phyloP scores from a whole-genome alignment of 2,888 invertebrate species.

The Meta bourneti region DNA sequence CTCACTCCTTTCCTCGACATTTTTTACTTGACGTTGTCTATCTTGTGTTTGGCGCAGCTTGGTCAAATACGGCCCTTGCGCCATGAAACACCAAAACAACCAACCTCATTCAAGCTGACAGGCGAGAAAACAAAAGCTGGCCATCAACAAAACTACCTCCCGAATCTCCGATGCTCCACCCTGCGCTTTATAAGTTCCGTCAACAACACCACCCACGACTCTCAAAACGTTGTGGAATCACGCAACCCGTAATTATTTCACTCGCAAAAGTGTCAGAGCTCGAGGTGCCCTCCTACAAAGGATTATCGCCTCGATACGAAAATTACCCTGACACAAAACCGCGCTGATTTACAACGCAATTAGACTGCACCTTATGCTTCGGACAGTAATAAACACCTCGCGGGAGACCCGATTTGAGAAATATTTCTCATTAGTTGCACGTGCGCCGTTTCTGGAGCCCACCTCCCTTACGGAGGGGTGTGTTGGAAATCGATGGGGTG shows the following conservation, averaged over 20 bases:
- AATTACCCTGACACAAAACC: constrained; percentile 17
- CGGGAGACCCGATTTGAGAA: constrained; percentile 37
- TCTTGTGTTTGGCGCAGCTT: too few species aligned
- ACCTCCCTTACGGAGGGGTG: background rate
- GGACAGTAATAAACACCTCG: constrained; percentile 44
- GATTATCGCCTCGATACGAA: background rate
- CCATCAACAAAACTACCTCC: too few species aligned
- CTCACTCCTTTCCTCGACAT: too few species aligned
- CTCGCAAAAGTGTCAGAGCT: background rate
- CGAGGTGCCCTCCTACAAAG: background rate
- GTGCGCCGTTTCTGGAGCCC: constrained; percentile 11
- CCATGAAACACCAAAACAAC: too few species aligned
- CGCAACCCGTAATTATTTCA: background rate
- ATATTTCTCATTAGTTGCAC: constrained; percentile 49
- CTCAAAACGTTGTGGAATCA: background rate
- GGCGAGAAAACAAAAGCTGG: too few species aligned
- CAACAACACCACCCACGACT: too few species aligned
- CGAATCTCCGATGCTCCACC: background rate
- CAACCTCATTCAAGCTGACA: too few species aligned
- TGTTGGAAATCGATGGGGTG: constrained; percentile 13
- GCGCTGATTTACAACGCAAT: constrained; percentile 46
- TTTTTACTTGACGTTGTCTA: too few species aligned
- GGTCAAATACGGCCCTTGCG: too few species aligned
- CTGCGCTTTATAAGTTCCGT: background rate
- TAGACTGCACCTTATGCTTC: background rate